Evolutionary conservation across 1,140 invertebrate genomes (phyloP).

Genomic region (Ectropis grisescens): DNA sequence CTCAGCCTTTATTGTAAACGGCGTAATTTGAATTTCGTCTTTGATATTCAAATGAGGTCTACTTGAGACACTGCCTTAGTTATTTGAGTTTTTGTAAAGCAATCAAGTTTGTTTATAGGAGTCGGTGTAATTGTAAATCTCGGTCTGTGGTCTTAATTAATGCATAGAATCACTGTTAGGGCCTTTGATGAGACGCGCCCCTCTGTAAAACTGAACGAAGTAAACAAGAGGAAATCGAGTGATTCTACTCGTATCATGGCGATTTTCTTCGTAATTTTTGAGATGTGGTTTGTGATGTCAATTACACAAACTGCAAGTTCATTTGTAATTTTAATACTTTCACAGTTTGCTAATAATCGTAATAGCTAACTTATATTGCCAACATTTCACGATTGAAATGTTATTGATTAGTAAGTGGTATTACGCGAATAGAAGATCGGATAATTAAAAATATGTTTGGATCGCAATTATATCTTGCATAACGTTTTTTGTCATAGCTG

Average conservation of each 20-base stretch:
- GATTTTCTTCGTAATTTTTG: no score
- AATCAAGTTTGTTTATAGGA: conserved; percentile 69
- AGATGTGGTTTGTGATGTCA: no score
- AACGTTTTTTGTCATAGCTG: no score
- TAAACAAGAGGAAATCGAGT: conserved; percentile 21
- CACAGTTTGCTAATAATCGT: background rate
- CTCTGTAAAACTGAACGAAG: conserved; percentile 19
- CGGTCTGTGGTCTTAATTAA: conserved; percentile 63
- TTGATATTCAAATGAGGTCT: conserved; percentile 69
- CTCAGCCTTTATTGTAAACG: conserved; percentile 68
- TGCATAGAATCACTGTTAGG: conserved; percentile 45
- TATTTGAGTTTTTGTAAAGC: conserved; percentile 70
- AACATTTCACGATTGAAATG: background rate
- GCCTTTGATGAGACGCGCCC: conserved; percentile 25
- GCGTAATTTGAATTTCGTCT: conserved; percentile 68
- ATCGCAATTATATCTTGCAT: no score
- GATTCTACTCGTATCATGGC: no score
- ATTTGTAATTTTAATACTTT: no score
- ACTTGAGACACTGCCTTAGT: conserved; percentile 69
- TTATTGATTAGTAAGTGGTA: no score
- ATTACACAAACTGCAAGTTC: no score
- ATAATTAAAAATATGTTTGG: no score
- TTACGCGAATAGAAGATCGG: no score
- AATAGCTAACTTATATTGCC: no score
- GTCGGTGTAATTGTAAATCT: conserved; percentile 63